Evolutionary conservation across 2,888 invertebrate species (phyloP).

Genomic region (Theodoxus fluviatilis): DNA sequence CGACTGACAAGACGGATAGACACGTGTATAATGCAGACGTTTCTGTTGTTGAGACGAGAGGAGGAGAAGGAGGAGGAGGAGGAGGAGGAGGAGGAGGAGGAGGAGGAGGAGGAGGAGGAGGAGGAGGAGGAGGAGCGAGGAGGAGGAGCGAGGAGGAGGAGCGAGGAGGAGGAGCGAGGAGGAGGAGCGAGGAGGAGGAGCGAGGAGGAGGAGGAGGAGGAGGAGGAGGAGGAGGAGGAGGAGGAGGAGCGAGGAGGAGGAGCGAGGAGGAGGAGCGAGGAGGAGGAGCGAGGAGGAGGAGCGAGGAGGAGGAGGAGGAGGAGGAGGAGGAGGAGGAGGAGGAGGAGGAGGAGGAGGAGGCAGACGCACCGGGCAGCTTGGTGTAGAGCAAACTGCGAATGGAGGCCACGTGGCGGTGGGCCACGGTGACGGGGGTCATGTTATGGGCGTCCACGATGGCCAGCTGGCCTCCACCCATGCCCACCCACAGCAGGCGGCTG

Average conservation of each 20-base stretch:
- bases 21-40: too few species aligned
- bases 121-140: too few species aligned
- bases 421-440: slow-evolving; percentile 38
- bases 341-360: not conserved
- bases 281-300: not conserved
- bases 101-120: too few species aligned
- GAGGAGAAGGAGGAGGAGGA: too few species aligned
- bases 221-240: too few species aligned
- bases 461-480: slow-evolving; percentile 56
- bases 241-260: not conserved
- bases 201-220: too few species aligned
- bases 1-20: too few species aligned
- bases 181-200: too few species aligned
- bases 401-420: slow-evolving; percentile 45
- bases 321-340: not conserved
- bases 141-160: too few species aligned
- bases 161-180: too few species aligned
- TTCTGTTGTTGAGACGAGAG: too few species aligned
- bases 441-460: slow-evolving; percentile 46
- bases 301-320: not conserved
- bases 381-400: slow-evolving; percentile 46
- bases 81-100: too few species aligned
- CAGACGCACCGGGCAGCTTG: slow-evolving; percentile 37
- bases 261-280: slow-evolving; percentile 16
- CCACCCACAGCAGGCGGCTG: slow-evolving; percentile 50